phyloP scores from a whole-genome alignment of 2,113 vertebrate species.

The Plecotus auritus region DNA sequence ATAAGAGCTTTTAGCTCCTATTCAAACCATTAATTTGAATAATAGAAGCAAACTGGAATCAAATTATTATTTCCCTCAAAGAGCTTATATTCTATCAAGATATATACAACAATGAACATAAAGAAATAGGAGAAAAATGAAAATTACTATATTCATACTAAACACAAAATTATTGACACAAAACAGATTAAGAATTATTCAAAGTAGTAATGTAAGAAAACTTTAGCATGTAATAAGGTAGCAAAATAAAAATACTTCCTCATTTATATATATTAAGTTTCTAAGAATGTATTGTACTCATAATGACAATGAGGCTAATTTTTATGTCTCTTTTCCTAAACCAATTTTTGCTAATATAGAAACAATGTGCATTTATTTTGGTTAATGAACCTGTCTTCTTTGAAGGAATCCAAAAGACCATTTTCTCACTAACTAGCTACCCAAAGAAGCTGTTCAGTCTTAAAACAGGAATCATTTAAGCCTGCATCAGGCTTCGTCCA shows the following conservation, averaged over 20 bases:
- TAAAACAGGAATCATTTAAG: conserved; percentile 13
- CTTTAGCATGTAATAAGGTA: neutral
- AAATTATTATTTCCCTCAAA: neutral
- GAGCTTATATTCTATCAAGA: conserved; percentile 5
- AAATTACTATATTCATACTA: neutral
- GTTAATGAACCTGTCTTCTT: neutral
- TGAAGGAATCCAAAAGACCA: conserved; percentile 1
- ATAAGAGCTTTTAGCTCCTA: neutral
- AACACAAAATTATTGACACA: neutral
- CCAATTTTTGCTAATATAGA: neutral
- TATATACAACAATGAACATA: neutral
- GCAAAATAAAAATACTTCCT: neutral
- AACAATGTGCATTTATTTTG: neutral
- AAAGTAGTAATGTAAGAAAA: neutral
- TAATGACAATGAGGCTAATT: neutral
- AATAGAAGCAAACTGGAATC: neutral
- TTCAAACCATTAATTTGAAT: neutral
- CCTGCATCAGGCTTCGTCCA: neutral
- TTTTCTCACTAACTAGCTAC: neutral
- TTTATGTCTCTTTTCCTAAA: neutral
- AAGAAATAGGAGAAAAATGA: neutral
- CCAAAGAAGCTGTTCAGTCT: neutral
- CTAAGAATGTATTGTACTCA: neutral
- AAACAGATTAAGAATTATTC: neutral
- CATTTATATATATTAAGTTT: neutral